Evolutionary conservation across 2,113 vertebrate species (phyloP).

Genomic region (Limnothrissa miodon): DNA sequence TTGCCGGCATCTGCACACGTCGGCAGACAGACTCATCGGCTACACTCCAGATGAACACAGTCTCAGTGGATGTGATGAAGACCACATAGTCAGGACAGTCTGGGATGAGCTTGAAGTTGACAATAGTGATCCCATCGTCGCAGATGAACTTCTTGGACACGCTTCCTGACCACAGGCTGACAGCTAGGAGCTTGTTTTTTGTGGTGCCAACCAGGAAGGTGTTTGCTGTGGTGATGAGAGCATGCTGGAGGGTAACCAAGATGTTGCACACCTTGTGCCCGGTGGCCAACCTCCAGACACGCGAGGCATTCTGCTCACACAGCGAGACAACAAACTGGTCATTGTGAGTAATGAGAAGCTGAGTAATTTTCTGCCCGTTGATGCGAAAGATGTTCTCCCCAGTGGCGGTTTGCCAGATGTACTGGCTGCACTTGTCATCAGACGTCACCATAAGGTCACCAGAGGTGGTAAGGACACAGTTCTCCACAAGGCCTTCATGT

Average conservation of each 20-base stretch:
- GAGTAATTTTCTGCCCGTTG: constrained; percentile 91
- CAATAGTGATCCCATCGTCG: constrained; percentile 91
- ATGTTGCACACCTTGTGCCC: constrained; percentile 98
- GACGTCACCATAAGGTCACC: constrained; percentile 96
- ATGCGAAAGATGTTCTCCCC: constrained; percentile 98
- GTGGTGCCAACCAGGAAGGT: constrained; percentile 93
- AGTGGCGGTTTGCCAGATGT: constrained; percentile 91
- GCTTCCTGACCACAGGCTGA: constrained; percentile 97
- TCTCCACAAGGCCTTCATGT: constrained; percentile 94
- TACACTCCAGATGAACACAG: constrained; percentile 93
- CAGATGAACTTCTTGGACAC: constrained; percentile 97
- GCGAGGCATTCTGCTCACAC: constrained; percentile 93
- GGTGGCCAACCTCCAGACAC: constrained; percentile 94
- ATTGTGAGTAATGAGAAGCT: constrained; percentile 95
- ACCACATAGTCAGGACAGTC: constrained; percentile 93
- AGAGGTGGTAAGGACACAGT: constrained; percentile 91
- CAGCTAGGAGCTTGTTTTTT: constrained; percentile 93
- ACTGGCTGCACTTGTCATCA: constrained; percentile 95
- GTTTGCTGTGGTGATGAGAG: constrained; percentile 94
- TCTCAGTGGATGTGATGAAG: constrained; percentile 94
- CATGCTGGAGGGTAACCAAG: constrained; percentile 92
- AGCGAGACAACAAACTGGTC: constrained; percentile 99
- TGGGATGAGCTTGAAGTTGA: constrained; percentile 92
- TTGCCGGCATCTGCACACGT: constrained; percentile 87
- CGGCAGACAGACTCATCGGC: constrained; percentile 93